Evolutionary conservation across 2,113 vertebrate species (phyloP), one percentile per base, ranked within the genome.

Genomic region (Caretta caretta): DNA sequence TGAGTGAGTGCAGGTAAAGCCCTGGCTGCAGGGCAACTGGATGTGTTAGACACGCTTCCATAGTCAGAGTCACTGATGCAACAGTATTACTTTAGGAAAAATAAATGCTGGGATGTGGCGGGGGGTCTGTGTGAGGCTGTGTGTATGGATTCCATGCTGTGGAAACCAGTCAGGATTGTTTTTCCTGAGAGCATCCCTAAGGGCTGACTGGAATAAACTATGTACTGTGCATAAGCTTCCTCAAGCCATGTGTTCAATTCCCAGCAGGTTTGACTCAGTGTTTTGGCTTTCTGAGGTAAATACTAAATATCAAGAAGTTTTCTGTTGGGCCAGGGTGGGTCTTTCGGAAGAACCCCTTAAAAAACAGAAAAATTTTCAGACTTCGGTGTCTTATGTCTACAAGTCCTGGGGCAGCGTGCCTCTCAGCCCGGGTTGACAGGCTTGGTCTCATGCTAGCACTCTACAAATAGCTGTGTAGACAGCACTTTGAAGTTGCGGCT

Each of bases 21-120:
- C 96, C 96, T 97, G 97, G 97, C 97, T 97, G 82, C 93, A 35
- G 97, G 97, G 96, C 97, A 97, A 96, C 88, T 96, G 94, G 48
- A 94, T 97, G 87, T 0, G 0, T 92, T 93, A 86, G 89, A 79
- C 2, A 9, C 95, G 31, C 84, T 92, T 72, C 88, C 89, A 84
- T 50, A 7, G 1, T 76, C 86, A 93, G 89, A 96, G 92, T 48
- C 89, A 83, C 79, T 92, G 84, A 97, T 76, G 86, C 84, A 87
- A 69, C 65, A 83, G 38, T 17, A 87, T 92, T 48, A 62, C 79
- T 76, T 80, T 87, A 88, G 92, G 90, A 94, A 91, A 95, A 96
- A 81, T 50, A 51, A 90, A 56, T 92, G 72, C 90, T 91, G 85
- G 83, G 75, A 75, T 94, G 51, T 56, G 85, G 31, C 50, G 0